These are phyloP conservation scores for Heptranchias perlo DNA, from an alignment of 2,113 vertebrate species.

Conservation along the genomic window DNA sequence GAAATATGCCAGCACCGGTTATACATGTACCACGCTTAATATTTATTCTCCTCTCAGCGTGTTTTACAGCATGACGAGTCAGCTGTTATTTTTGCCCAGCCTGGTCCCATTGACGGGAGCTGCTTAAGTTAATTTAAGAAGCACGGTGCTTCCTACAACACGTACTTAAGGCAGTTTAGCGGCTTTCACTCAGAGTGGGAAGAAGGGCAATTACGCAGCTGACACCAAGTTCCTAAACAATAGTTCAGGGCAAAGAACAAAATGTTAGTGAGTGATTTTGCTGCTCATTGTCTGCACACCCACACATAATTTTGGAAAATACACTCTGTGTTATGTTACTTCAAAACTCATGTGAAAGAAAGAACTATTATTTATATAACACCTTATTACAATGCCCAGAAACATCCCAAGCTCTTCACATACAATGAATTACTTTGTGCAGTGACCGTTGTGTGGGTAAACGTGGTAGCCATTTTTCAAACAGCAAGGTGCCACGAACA, in stretches of 20 bases:
- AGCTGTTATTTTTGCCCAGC: not conserved
- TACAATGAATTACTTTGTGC: constrained; percentile 8
- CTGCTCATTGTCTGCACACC: not conserved
- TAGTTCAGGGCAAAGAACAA: not conserved
- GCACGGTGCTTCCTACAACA: not conserved
- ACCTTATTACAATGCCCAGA: not conserved
- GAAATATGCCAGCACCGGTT: not conserved
- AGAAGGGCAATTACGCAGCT: not conserved
- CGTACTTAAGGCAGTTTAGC: not conserved
- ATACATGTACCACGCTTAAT: not conserved
- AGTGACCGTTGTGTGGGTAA: not conserved
- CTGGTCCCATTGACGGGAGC: not conserved
- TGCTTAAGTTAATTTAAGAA: not conserved
- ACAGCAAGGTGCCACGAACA: not conserved
- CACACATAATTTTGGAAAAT: not conserved
- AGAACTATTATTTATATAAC: not conserved
- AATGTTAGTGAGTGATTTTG: not conserved
- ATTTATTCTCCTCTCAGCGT: not conserved
- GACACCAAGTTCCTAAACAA: not conserved
- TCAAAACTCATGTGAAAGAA: not conserved
- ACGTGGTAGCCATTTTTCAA: not conserved
- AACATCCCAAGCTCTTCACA: not conserved
- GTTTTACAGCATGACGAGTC: not conserved
- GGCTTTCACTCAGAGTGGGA: not conserved
- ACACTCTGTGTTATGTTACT: not conserved